Percentiles rank a stretch among this genome's conserved stretches.
Conservation (phyloP, 2,888 invertebrate genomes). For the Leptinotarsa rubiginosa region DNA sequence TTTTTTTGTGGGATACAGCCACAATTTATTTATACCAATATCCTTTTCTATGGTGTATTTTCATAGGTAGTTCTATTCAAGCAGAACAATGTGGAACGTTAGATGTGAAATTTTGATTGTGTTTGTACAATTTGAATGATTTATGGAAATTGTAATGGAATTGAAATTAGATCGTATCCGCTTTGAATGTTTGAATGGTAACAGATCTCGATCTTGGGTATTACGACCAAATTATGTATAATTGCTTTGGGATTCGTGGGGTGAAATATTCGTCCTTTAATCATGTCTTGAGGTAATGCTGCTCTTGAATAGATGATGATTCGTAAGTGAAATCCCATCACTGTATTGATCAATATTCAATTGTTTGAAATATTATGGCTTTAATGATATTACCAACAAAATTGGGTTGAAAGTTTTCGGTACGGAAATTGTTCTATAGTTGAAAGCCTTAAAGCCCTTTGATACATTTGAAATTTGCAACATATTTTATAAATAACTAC, state of each 20-base stretch:
- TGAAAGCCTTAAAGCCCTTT: too few species aligned
- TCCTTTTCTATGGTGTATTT: not conserved
- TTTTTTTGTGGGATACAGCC: not conserved
- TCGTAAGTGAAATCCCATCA: not conserved
- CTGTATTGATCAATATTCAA: not conserved
- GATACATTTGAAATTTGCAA: too few species aligned
- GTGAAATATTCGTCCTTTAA: not conserved
- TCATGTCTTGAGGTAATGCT: not conserved
- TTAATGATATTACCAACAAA: too few species aligned
- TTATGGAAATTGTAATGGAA: conserved; percentile 15
- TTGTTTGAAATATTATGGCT: too few species aligned
- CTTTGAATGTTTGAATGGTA: conserved; percentile 21
- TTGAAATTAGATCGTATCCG: conserved; percentile 12
- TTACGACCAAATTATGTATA: conserved; percentile 17
- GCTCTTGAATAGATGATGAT: not conserved
- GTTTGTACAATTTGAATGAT: conserved; percentile 15
- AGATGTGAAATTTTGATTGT: conserved; percentile 12
- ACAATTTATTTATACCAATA: not conserved
- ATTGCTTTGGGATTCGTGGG: conserved; percentile 2
- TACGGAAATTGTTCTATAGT: too few species aligned
- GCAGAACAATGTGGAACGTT: not conserved
- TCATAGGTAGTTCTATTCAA: conserved; percentile 11
- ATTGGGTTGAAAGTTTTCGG: too few species aligned
- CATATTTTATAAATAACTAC: too few species aligned
- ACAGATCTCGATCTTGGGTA: conserved; percentile 18